Percentiles rank a stretch among this genome's conserved stretches.
phyloP scores from a whole-genome alignment of 1,140 invertebrate species.

The Zaprionus taronus region DNA sequence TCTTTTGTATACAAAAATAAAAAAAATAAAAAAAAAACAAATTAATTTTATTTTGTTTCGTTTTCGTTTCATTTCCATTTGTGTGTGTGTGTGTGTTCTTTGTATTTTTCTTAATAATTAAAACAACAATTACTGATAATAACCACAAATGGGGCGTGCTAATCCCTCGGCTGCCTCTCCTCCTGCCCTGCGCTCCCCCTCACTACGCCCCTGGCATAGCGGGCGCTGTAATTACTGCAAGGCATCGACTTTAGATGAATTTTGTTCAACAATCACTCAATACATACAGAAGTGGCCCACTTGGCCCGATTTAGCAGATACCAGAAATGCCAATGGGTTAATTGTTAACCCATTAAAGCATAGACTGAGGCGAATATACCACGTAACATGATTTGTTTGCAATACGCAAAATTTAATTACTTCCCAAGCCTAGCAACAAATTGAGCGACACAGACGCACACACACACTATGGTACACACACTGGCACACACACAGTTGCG shows the following conservation, averaged over 20 bases:
- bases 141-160: constrained; percentile 40
- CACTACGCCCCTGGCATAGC: not conserved
- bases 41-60: not conserved
- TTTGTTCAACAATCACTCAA: not conserved
- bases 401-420: constrained; percentile 38
- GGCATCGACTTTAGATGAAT: not conserved
- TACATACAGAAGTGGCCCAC: constrained; percentile 21
- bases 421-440: constrained; percentile 9
- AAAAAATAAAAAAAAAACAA: no score
- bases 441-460: not conserved
- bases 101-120: constrained; percentile 1
- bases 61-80: not conserved
- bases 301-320: constrained; percentile 9
- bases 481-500: not conserved
- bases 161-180: not conserved
- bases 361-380: constrained; percentile 3
- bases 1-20: constrained; percentile 2
- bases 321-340: constrained; percentile 43
- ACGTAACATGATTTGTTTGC: constrained; percentile 24
- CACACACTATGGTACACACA: no score
- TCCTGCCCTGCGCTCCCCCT: not conserved
- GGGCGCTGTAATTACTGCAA: constrained; percentile 11
- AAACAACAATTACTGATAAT: constrained; percentile 41
- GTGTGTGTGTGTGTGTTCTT: not conserved
- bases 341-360: constrained; percentile 50